Evolutionary conservation across 2,888 invertebrate genomes (phyloP).

Genomic region (Drosophila putrida): DNA sequence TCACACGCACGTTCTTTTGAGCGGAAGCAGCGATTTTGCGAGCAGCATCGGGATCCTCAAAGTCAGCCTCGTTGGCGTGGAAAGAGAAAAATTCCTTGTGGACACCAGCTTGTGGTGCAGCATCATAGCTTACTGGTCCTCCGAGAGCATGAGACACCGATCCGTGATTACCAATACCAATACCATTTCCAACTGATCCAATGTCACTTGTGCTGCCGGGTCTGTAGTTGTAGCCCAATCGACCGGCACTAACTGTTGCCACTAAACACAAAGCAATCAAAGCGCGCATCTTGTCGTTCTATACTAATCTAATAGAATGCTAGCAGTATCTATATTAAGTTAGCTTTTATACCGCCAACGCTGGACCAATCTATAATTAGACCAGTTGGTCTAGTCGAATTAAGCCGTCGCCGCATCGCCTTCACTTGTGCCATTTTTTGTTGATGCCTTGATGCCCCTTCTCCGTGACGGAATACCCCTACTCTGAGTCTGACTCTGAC

Average conservation of each 20-base stretch:
- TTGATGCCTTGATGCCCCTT: slow-evolving; percentile 21
- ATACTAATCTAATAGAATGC: slow-evolving; percentile 70
- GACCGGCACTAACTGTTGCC: slow-evolving; percentile 63
- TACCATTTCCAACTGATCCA: slow-evolving; percentile 15
- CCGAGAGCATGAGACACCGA: slow-evolving; percentile 29
- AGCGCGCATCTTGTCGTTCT: slow-evolving; percentile 63
- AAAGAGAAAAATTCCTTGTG: slow-evolving; percentile 77
- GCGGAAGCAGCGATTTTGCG: slow-evolving; percentile 62
- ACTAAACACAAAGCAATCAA: slow-evolving; percentile 66
- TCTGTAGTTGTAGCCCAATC: slow-evolving; percentile 64
- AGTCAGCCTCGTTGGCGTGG: slow-evolving; percentile 74
- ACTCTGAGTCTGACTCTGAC: slow-evolving; percentile 21
- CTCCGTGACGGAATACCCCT: slow-evolving; percentile 43
- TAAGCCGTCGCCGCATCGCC: slow-evolving; percentile 47
- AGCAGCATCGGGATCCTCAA: slow-evolving; percentile 64
- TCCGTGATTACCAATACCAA: slow-evolving; percentile 7
- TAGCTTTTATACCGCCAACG: slow-evolving; percentile 79
- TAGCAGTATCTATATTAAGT: slow-evolving; percentile 55
- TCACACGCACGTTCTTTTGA: slow-evolving; percentile 75
- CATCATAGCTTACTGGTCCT: slow-evolving; percentile 58
- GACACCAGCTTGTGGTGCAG: slow-evolving; percentile 61
- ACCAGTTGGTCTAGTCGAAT: slow-evolving; percentile 64
- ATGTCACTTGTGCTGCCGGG: slow-evolving; percentile 41
- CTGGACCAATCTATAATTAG: slow-evolving; percentile 58
- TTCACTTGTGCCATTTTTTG: slow-evolving; percentile 44